A percentile compares a stretch with the other conserved stretches of the same genome.
Evolutionary conservation across 2,888 invertebrate species (phyloP).

Genomic region (Parapristionchus giblindavisi): DNA sequence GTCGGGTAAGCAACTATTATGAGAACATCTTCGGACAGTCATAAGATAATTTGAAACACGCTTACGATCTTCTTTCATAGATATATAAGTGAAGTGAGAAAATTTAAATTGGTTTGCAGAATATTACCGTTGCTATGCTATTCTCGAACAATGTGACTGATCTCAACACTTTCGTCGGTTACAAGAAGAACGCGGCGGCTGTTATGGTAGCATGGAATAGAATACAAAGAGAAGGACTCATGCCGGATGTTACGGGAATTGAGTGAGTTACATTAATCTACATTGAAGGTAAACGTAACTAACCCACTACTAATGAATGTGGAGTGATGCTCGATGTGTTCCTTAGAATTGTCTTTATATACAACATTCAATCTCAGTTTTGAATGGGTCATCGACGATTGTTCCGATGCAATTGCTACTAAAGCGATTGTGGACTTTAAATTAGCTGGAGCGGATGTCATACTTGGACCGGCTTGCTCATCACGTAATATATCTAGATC

Average conservation of each 20-base stretch:
- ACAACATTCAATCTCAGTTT: slow-evolving; percentile 43
- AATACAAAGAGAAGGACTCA: slow-evolving; percentile 15
- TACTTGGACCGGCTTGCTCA: slow-evolving; percentile 53
- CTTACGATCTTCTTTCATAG: no score
- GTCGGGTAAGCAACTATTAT: no score
- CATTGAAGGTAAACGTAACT: no score
- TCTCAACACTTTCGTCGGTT: slow-evolving; percentile 9
- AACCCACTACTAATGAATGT: no score
- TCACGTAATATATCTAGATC: background rate
- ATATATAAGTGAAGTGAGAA: no score
- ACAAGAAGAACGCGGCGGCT: slow-evolving; percentile 23
- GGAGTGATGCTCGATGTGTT: no score
- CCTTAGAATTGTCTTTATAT: background rate
- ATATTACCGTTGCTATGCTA: slow-evolving; percentile 20
- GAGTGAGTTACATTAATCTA: slow-evolving; percentile 4
- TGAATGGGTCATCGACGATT: slow-evolving; percentile 47
- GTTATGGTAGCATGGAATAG: slow-evolving; percentile 37
- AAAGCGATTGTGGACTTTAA: slow-evolving; percentile 46
- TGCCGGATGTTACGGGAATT: slow-evolving; percentile 28
- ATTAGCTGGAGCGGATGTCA: slow-evolving; percentile 45
- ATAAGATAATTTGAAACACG: no score
- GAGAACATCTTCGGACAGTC: no score
- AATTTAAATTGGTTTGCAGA: background rate
- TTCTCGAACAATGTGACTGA: slow-evolving; percentile 6
- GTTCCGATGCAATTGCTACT: slow-evolving; percentile 45